Evolutionary conservation across 2,888 invertebrate genomes (phyloP), one percentile per base, ranked within the genome.

Genomic region (Agapostemon virescens): DNA sequence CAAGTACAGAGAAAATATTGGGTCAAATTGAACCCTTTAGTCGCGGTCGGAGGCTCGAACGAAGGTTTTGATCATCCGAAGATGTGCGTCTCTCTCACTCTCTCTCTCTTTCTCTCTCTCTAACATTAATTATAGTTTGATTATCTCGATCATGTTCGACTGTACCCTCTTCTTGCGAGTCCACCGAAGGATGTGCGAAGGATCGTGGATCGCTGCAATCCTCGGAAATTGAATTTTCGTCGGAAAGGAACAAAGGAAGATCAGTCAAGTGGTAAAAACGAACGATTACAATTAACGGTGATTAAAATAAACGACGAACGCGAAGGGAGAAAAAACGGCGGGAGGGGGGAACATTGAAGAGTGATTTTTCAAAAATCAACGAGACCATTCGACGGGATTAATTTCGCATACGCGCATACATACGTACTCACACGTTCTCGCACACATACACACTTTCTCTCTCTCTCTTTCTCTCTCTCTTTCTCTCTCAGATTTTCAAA

Each of bases 191-290:
- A 42, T 64, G 36, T 42, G 69, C 79, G 61, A 55, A 36, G 36
- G 1, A 52, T 26, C 40, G 5, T n/a, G 7, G 55, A 55, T 26
- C 30, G 17, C 15, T 30, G 0, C 30, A 2, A 55, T 55, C 13
- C 23, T 55, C 23, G 55, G n/a, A 40, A 30, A 40, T 58, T n/a
- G 26, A 3, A 61, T 61, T 61, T 61, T 20, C 61, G 69, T 45
- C 45, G 52, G 64, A n/a, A 49, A 66, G 69, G 79, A 30, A 36
- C 36, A 36, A 63, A 63, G 11, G 63, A 63, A 63, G 30, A 74
- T 81, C 81, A 81, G 81, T 81, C 81, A 30, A 68, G 23, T 49
- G 49, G 40, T 52, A 52, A 17, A 30, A 73, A 55, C 73, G 70
- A 77, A 73, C 23, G 79, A 67, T 69, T 55, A 70, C 68, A 64